Conservation (phyloP, 2,888 invertebrate genomes). For the Agrypnus murinus region DNA sequence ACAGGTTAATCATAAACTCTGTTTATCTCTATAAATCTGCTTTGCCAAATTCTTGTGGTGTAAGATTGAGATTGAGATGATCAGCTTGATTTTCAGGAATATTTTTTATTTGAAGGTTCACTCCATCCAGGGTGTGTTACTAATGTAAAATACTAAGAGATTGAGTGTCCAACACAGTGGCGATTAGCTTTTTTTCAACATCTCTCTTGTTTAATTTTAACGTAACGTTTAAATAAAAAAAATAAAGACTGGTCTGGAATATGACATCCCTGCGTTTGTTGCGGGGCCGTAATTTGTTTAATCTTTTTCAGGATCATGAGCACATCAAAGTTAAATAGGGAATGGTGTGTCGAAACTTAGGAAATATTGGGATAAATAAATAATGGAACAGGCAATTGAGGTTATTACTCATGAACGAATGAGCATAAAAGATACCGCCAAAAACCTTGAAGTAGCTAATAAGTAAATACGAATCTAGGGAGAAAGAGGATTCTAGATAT, state of each 20-base stretch:
- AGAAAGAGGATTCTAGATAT: conserved; percentile 1
- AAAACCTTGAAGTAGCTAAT: neutral
- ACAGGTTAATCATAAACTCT: conserved; percentile 6
- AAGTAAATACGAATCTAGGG: conserved; percentile 8
- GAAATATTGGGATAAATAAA: neutral
- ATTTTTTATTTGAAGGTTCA: neutral
- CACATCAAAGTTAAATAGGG: neutral
- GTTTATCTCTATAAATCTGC: neutral
- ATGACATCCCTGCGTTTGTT: neutral
- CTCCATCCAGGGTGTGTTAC: neutral
- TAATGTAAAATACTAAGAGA: too few species aligned
- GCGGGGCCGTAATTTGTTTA: conserved; percentile 9
- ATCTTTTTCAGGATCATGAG: conserved; percentile 13
- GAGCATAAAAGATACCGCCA: conserved; percentile 1
- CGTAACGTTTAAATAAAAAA: neutral
- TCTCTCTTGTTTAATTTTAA: conserved; percentile 4
- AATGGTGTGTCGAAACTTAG: conserved; percentile 4
- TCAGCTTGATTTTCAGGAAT: neutral
- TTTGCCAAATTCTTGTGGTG: neutral
- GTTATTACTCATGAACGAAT: neutral
- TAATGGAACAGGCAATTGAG: conserved; percentile 4
- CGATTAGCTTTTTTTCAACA: conserved; percentile 8
- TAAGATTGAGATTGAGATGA: neutral
- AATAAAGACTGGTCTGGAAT: neutral
- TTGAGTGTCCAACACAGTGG: conserved; percentile 2